Evolutionary conservation across 2,113 vertebrate genomes (phyloP).

Genomic region (Pelecanus crispus): DNA sequence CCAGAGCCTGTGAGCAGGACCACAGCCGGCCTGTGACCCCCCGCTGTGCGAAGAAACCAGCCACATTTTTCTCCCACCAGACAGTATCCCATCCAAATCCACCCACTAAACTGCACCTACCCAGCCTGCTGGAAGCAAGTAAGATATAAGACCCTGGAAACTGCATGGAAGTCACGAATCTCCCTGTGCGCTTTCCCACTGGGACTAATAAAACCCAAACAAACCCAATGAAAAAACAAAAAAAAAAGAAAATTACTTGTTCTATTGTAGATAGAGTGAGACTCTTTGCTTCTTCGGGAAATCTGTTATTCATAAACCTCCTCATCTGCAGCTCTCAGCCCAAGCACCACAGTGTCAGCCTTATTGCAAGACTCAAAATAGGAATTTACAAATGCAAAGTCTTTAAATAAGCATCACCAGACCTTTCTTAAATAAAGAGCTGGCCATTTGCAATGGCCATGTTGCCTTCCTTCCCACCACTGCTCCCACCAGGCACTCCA

Average conservation of each 20-base stretch:
- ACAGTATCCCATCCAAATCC: background rate
- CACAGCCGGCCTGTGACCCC: background rate
- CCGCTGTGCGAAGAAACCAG: background rate
- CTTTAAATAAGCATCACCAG: background rate
- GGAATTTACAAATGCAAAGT: background rate
- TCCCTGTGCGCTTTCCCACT: background rate
- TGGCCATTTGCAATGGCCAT: fast-evolving
- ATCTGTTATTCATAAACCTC: constrained; percentile 24
- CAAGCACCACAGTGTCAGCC: background rate
- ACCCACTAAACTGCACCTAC: background rate
- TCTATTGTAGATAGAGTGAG: background rate
- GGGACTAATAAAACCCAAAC: constrained; percentile 33
- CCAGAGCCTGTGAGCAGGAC: background rate
- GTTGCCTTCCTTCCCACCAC: background rate
- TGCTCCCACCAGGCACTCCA: background rate
- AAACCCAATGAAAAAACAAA: background rate
- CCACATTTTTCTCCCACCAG: background rate
- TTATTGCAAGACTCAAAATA: background rate
- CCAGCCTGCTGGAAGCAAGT: background rate
- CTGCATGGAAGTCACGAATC: constrained; percentile 7
- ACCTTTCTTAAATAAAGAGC: background rate
- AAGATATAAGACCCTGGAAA: constrained; percentile 19
- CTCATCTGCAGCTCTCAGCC: background rate
- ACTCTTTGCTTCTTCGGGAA: constrained; percentile 4
- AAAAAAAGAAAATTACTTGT: background rate